Base-by-base conservation (phyloP, 2,888 invertebrate species). In the Trissoscelio sp. region DNA sequence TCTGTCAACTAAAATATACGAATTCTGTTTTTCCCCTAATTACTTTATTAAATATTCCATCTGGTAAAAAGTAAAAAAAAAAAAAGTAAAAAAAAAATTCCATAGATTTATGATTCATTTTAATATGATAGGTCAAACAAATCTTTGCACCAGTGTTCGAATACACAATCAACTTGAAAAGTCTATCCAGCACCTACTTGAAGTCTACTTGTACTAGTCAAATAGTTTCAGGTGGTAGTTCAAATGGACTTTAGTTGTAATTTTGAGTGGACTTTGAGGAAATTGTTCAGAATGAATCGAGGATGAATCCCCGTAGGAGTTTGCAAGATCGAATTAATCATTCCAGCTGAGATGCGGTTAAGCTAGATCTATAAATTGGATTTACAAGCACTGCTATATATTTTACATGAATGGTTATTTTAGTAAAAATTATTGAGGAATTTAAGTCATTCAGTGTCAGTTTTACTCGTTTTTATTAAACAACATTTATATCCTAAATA, bases 371-470 rank as follows among this genome's bases (percentile, higher is more conserved):
- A 37, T 44, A 64, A 57, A 74, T 53, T 11, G 55, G 11, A 55
- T 31, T 42, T 53, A 64, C 73, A 34, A 44, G 53, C 31, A 44
- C 55, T 18, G 18, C 24, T 5, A 12, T 44, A 14, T 12, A 60
- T 62, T 72, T 72, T 60, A 34, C 28, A 31, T n/a, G 20, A 60
- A 34, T 39, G 39, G 62, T 62, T 73, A 37, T 73, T 73, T 51
- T n/a, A n/a, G n/a, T n/a, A n/a, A n/a, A n/a, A n/a, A n/a, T n/a
- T n/a, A n/a, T n/a, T n/a, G n/a, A n/a, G n/a, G n/a, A n/a, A n/a
- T n/a, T n/a, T n/a, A n/a, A n/a, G n/a, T n/a, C n/a, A n/a, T n/a
- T n/a, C n/a, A n/a, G n/a, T n/a, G n/a, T n/a, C n/a, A n/a, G n/a
- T n/a, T n/a, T n/a, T n/a, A n/a, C n/a, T n/a, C n/a, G n/a, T n/a